Evolutionary conservation across 2,797 vertebrate species (phyloP).

Genomic region (Sebastes steindachneri): DNA sequence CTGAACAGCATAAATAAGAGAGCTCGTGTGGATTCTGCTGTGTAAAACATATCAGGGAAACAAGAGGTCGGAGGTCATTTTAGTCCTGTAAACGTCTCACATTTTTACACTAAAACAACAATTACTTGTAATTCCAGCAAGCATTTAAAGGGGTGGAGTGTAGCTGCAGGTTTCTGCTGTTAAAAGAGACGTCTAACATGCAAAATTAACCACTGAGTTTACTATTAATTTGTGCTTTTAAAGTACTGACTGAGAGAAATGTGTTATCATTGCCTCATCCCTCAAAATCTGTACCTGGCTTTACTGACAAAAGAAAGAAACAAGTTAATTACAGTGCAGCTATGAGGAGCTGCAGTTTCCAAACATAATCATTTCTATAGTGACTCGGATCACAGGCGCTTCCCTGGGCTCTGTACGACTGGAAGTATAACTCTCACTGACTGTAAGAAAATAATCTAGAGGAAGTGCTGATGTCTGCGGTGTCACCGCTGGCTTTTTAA

Average conservation of each 20-base stretch:
- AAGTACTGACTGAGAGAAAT: neutral
- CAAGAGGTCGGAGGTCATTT: neutral
- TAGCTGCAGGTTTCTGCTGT: neutral
- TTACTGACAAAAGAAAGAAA: neutral
- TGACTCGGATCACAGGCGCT: neutral
- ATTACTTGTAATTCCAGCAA: neutral
- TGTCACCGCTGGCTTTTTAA: conserved; percentile 23
- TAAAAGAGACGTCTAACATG: neutral
- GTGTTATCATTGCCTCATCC: neutral
- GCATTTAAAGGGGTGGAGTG: neutral
- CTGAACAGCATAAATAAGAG: neutral
- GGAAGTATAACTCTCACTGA: neutral
- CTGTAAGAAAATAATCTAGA: conserved; percentile 9
- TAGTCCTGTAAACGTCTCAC: neutral
- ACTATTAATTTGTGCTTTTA: neutral
- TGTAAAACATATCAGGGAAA: neutral
- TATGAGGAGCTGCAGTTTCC: neutral
- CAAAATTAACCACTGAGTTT: neutral
- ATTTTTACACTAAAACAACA: neutral
- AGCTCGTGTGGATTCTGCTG: neutral
- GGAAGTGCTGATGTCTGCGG: conserved; percentile 23
- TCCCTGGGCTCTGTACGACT: neutral
- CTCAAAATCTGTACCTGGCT: neutral
- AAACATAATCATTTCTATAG: neutral
- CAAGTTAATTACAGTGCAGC: neutral